Evolutionary conservation across 2,888 invertebrate species (phyloP), one percentile per base, ranked within the genome.

Genomic region (Vandiemenella viatica): DNA sequence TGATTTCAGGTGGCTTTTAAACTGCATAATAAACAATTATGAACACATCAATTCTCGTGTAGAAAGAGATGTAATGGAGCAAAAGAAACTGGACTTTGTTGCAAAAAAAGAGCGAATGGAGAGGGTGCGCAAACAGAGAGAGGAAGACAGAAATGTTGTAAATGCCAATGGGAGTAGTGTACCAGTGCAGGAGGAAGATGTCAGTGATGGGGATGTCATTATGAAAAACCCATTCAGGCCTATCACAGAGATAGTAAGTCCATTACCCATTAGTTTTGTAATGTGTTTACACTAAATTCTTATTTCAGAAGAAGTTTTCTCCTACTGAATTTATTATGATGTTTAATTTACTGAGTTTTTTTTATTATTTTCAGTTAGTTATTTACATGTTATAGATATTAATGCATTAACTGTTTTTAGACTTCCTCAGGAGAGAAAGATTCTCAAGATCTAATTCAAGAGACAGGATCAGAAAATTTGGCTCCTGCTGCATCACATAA

Each of bases 11-110:
- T 82, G 87, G 86, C 66, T 87, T 13, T 63, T 85, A 19, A 75
- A 75, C 58, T 76, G 76, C 52, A 78, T 87, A n/a, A 70, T 75
- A 4, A 67, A 69, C n/a, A 72, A 81, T 55, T 83, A 78, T 61
- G 72, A 74, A 13, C 70, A 70, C 47, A 68, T 85, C 38, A 76
- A 81, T 56, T 60, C 71, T 44, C 70, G 85, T 50, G 82, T 86
- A 0, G 73, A 68, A 49, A 56, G 57, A 61, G 73, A 85, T 69
- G 61, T 78, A 64, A 64, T 72, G 62, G 66, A 73, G 63, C 73
- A 78, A 50, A 59, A 59, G 37, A 60, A 59, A 40, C 55, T 56
- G 65, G 56, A 77, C 68, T 57, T 63, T 65, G 58, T 72, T 64
- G 67, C 73, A 66, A 61, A 67, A 64, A 58, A 69, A 65, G 64